Evolutionary conservation across 2,888 invertebrate species (phyloP).

Genomic region (Drosophila acutilabella): DNA sequence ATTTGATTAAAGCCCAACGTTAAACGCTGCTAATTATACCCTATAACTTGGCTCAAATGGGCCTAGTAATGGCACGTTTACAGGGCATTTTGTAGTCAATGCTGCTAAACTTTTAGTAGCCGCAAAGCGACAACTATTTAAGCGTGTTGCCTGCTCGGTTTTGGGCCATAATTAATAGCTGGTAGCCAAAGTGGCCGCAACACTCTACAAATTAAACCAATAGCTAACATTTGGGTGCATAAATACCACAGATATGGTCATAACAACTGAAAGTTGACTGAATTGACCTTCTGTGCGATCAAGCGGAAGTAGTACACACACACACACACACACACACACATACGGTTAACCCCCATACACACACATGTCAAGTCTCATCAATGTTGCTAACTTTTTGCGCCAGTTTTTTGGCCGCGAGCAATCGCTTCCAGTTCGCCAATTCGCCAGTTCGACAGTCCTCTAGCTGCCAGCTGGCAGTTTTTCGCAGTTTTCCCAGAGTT

Average conservation of each 20-base stretch:
- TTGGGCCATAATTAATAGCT: slow-evolving; percentile 42
- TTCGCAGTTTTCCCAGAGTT: not conserved
- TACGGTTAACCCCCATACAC: not conserved
- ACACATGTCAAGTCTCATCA: slow-evolving; percentile 31
- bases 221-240: slow-evolving; percentile 28
- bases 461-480: slow-evolving; percentile 21
- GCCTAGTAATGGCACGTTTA: not conserved
- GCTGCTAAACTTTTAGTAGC: not conserved
- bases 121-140: slow-evolving; percentile 5
- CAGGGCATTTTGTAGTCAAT: slow-evolving; percentile 6
- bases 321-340: not conserved
- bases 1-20: slow-evolving; percentile 22
- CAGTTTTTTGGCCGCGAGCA: slow-evolving; percentile 26
- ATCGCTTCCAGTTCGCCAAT: slow-evolving; percentile 7
- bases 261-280: slow-evolving; percentile 14
- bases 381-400: slow-evolving; percentile 43
- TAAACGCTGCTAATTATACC: slow-evolving; percentile 44
- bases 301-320: slow-evolving; percentile 48
- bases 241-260: slow-evolving; percentile 21
- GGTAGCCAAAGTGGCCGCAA: slow-evolving; percentile 31
- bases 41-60: not conserved
- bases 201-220: slow-evolving; percentile 24
- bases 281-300: slow-evolving; percentile 45
- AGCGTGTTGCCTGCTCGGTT: slow-evolving; percentile 10
- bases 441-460: no score